Evolutionary conservation across 2,797 vertebrate species (phyloP).

Genomic region (Epinephelus malabaricus): DNA sequence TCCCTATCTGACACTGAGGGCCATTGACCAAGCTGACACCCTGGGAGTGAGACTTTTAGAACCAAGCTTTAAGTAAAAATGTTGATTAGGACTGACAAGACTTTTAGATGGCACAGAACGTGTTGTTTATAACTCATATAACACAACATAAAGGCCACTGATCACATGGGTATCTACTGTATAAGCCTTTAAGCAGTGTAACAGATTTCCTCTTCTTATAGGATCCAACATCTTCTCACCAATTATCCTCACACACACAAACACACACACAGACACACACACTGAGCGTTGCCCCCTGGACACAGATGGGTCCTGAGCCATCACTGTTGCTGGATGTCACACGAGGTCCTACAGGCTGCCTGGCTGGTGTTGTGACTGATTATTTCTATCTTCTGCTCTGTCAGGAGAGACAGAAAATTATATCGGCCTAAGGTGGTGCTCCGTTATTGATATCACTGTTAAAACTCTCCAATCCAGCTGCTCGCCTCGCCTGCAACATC

Average conservation of each 20-base stretch:
- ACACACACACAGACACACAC: conserved; percentile 34
- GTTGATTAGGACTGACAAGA: too few species aligned
- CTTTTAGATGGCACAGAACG: too few species aligned
- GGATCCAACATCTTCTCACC: conserved; percentile 63
- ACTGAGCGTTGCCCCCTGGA: conserved; percentile 66
- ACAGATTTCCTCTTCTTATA: conserved; percentile 50
- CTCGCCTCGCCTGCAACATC: conserved; percentile 75
- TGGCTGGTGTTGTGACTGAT: conserved; percentile 83
- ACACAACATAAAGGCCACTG: not conserved
- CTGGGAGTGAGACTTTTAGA: not conserved
- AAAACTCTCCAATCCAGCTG: conserved; percentile 81
- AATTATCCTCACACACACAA: conserved; percentile 56
- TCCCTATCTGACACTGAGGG: too few species aligned
- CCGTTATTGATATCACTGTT: conserved; percentile 84
- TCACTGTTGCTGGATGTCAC: conserved; percentile 80
- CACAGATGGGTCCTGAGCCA: conserved; percentile 80
- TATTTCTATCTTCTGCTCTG: conserved; percentile 83
- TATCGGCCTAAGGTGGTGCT: conserved; percentile 78
- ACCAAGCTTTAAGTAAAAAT: not conserved
- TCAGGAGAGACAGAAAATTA: conserved; percentile 82
- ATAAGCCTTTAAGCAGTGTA: conserved; percentile 44
- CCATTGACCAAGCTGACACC: too few species aligned
- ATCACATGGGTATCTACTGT: conserved; percentile 24
- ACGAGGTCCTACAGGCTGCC: conserved; percentile 78
- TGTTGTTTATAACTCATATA: not conserved